Evolutionary conservation across 2,797 vertebrate species (phyloP).

Genomic region (Arrhamphus sclerolepis): DNA sequence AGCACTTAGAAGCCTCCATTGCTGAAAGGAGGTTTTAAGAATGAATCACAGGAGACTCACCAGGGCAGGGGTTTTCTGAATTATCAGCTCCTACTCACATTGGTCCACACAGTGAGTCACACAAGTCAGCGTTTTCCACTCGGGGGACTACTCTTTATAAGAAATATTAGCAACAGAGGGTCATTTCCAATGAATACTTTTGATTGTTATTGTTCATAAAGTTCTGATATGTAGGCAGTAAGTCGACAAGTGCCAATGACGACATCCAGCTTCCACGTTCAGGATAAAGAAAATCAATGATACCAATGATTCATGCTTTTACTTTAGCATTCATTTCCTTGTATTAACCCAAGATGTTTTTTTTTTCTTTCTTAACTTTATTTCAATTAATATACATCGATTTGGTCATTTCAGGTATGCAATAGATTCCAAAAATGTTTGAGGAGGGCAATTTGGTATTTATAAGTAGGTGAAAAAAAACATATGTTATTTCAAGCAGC

Average conservation of each 20-base stretch:
- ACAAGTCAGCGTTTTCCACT: conserved; percentile 76
- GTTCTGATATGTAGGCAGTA: conserved; percentile 7
- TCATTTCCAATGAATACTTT: conserved; percentile 34
- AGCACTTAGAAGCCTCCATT: conserved; percentile 38
- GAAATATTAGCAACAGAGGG: conserved; percentile 34
- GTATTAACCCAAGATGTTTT: no score
- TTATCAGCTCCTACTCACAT: conserved; percentile 51
- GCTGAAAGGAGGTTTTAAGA: conserved; percentile 29
- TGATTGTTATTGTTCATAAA: conserved; percentile 34
- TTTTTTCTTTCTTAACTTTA: no score
- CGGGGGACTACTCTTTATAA: conserved; percentile 39
- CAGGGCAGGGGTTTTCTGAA: conserved; percentile 19
- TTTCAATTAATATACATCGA: no score
- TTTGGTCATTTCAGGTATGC: no score
- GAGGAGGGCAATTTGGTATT: no score
- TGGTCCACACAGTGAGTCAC: conserved; percentile 40
- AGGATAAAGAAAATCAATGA: no score
- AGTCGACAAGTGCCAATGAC: background rate
- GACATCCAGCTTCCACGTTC: background rate
- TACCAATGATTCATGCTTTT: no score
- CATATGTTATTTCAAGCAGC: no score
- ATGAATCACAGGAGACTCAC: conserved; percentile 36
- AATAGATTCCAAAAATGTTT: no score
- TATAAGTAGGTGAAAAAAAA: no score
- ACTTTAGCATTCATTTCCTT: no score